These are phyloP conservation scores for Columba janthina DNA, from an alignment of 2,113 vertebrate genomes.

Conservation along the genomic window DNA sequence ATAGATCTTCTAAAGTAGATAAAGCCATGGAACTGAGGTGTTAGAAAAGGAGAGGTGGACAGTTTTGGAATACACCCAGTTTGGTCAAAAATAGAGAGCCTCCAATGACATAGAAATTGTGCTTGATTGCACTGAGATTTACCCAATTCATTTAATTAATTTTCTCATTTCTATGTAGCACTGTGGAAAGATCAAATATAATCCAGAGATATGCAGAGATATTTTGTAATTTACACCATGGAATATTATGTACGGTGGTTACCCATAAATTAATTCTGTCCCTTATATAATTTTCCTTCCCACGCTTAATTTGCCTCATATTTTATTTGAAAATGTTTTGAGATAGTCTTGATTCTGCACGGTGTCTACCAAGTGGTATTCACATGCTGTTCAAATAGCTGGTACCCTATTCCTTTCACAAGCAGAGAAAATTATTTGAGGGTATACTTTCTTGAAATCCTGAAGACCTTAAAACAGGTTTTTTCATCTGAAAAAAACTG, in stretches of 20 bases:
- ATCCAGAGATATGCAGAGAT: not conserved
- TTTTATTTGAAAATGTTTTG: not conserved
- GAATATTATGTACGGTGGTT: not conserved
- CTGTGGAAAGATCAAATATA: not conserved
- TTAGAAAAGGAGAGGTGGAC: not conserved
- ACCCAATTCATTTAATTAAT: not conserved
- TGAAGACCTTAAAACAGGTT: not conserved
- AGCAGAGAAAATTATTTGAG: not conserved
- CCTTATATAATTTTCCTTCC: not conserved
- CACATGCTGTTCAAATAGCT: not conserved
- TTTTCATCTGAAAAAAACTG: not conserved
- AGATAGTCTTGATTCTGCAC: not conserved
- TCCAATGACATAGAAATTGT: not conserved
- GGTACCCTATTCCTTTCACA: not conserved
- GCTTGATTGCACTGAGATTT: not conserved
- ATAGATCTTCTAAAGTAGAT: constrained; percentile 66
- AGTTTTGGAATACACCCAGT: not conserved
- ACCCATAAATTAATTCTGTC: not conserved
- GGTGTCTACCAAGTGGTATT: not conserved
- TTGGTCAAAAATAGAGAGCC: not conserved
- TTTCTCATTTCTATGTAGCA: not conserved
- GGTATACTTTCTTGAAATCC: not conserved
- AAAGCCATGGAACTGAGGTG: not conserved
- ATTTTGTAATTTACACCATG: not conserved
- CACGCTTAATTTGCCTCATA: not conserved